These are phyloP conservation scores for Ceriagrion tenellum DNA, from an alignment of 2,888 invertebrate genomes.

Conservation along the genomic window DNA sequence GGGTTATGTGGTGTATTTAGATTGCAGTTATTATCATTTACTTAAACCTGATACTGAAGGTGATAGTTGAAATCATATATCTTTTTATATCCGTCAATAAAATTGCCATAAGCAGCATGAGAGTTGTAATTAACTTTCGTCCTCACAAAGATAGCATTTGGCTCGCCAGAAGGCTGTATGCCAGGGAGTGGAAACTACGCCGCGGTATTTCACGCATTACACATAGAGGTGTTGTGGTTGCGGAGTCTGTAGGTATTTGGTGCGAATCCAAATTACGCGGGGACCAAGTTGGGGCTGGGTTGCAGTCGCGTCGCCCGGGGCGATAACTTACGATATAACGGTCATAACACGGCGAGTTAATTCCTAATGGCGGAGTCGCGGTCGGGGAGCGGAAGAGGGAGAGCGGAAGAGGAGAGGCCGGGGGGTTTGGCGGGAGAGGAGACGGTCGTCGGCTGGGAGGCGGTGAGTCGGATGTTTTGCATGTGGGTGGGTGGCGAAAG, in stretches of 20 bases:
- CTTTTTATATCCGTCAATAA: no score
- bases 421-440: not conserved
- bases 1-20: no score
- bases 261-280: slow-evolving; percentile 21
- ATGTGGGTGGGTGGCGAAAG: not conserved
- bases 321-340: slow-evolving; percentile 24
- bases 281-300: not conserved
- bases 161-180: not conserved
- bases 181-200: not conserved
- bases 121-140: no score
- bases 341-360: slow-evolving; percentile 43
- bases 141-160: not conserved
- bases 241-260: not conserved
- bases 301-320: not conserved
- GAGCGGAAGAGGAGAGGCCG: not conserved
- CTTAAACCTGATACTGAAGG: no score
- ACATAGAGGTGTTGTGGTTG: not conserved
- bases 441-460: no score
- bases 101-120: no score
- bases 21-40: no score
- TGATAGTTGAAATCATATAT: no score
- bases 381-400: not conserved
- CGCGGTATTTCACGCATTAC: not conserved
- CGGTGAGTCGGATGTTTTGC: no score
- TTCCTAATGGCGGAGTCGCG: slow-evolving; percentile 24